phyloP scores from a whole-genome alignment of 53 echinoderm and acorn worm genomes.

The Pentamera pediparva region DNA sequence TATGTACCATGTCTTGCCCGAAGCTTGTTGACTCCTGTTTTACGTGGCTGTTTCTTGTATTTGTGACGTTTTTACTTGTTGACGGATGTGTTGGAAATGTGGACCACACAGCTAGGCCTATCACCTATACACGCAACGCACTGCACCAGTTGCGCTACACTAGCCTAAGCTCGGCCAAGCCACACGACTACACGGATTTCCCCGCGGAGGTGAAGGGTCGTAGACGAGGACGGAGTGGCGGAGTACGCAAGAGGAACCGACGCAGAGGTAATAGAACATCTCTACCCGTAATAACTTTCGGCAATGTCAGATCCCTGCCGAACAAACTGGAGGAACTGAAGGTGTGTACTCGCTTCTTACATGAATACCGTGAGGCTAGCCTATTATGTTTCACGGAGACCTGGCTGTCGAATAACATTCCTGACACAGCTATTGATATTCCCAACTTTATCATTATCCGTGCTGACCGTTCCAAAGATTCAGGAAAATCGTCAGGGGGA shows the following conservation, averaged over 20 bases:
- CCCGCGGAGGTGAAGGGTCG: not conserved
- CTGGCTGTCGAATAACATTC: not conserved
- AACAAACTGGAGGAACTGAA: slow-evolving; percentile 32
- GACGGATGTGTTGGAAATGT: not conserved
- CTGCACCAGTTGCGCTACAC: not conserved
- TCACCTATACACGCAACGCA: not conserved
- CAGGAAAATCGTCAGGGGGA: not conserved
- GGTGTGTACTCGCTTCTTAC: not conserved
- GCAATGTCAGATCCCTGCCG: slow-evolving; percentile 20
- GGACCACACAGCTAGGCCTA: not conserved
- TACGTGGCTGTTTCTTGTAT: not conserved
- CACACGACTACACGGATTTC: not conserved
- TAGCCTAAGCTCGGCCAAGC: slow-evolving; percentile 3
- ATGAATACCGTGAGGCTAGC: slow-evolving; percentile 16
- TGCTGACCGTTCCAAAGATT: not conserved
- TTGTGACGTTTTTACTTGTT: not conserved
- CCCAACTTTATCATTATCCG: not conserved
- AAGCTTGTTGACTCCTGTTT: not conserved
- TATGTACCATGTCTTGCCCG: not conserved
- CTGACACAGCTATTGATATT: not conserved
- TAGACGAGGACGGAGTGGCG: slow-evolving; percentile 17
- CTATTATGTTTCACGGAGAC: slow-evolving; percentile 36
- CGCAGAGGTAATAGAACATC: not conserved
- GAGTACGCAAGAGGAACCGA: slow-evolving; percentile 3
- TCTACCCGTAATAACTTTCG: slow-evolving; percentile 8